Base-by-base conservation (phyloP, 2,797 vertebrate genomes). In the Protosalanx chinensis region DNA sequence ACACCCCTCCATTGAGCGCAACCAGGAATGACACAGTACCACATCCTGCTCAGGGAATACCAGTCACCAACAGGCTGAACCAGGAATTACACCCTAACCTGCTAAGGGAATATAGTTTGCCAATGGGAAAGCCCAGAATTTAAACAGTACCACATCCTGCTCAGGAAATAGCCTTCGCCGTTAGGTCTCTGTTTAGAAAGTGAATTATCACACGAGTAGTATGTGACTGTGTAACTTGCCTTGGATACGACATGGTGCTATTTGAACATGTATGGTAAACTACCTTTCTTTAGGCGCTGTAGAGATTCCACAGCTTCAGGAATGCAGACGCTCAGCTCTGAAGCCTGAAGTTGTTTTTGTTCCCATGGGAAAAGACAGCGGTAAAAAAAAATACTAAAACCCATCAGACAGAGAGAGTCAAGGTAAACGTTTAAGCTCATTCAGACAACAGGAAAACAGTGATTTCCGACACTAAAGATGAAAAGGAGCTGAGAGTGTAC, bases 401-500 rank as follows among this genome's bases (percentile, higher is more conserved):
- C 80, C 88, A 87, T 88, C 87, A 90, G 79, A 72, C 69, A 49
- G 70, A 72, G 66, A 49, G 71, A 74, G 67, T 75, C 79, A 88
- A 80, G 84, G 88, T 90, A 82, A 89, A 89, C 85, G 86, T 89
- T 87, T 86, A 74, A 78, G 79, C 79, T 68, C 85, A 75, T 84
- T 87, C 85, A 89, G 85, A 89, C 86, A 88, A 89, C 90, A 89
- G 90, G 89, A 92, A 92, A 88, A 84, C 82, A 78, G 86, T 88
- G 84, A 91, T 92, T 92, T 91, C 89, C 86, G 65, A 72, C 79
- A 74, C 82, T 84, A 82, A 88, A 90, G 89, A 90, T 87, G 90
- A 91, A 90, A 90, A 88, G 87, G 82, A 84, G 81, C 76, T 68
- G 61, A 65, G 76, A 75, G 70, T 76, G 80, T 82, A 83, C 63